Percentiles rank a stretch among this genome's conserved stretches.
phyloP scores from a whole-genome alignment of 2,888 invertebrate species.

The Scaptomyza parva region DNA sequence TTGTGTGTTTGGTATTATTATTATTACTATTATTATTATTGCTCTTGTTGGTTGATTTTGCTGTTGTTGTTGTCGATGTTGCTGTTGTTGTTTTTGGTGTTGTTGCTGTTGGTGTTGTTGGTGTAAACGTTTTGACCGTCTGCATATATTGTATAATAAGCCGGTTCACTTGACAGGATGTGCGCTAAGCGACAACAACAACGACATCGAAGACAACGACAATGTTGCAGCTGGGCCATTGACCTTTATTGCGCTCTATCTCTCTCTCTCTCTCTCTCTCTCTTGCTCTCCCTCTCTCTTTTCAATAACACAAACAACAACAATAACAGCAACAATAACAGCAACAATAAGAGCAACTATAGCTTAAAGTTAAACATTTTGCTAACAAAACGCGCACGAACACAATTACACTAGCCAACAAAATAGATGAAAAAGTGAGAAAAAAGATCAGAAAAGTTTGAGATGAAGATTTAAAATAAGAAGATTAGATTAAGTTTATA shows the following conservation, averaged over 20 bases:
- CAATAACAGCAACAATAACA: slow-evolving; percentile 10
- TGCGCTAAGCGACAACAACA: slow-evolving; percentile 42
- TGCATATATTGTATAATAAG: slow-evolving; percentile 62
- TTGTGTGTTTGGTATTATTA: no score
- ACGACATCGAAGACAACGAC: slow-evolving; percentile 4
- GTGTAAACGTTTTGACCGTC: slow-evolving; percentile 20
- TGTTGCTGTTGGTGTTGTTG: slow-evolving; percentile 7
- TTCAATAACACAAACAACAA: slow-evolving; percentile 3
- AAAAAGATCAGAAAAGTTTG: background rate
- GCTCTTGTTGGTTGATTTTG: no score
- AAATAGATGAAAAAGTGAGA: background rate
- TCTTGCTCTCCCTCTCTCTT: slow-evolving; percentile 24
- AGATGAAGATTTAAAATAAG: background rate
- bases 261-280: slow-evolving; percentile 33
- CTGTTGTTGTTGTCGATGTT: no score
- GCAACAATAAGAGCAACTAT: slow-evolving; percentile 13
- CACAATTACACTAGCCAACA: slow-evolving; percentile 35
- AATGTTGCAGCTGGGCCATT: slow-evolving; percentile 32
- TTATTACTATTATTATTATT: no score
- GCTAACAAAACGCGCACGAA: slow-evolving; percentile 19
- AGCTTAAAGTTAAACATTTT: slow-evolving; percentile 30
- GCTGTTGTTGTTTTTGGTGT: slow-evolving; percentile 8
- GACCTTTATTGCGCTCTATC: slow-evolving; percentile 41
- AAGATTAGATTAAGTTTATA: no score
- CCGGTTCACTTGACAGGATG: slow-evolving; percentile 66